phyloP scores from a whole-genome alignment of 2,113 vertebrate genomes.

The Taurulus bubalis region DNA sequence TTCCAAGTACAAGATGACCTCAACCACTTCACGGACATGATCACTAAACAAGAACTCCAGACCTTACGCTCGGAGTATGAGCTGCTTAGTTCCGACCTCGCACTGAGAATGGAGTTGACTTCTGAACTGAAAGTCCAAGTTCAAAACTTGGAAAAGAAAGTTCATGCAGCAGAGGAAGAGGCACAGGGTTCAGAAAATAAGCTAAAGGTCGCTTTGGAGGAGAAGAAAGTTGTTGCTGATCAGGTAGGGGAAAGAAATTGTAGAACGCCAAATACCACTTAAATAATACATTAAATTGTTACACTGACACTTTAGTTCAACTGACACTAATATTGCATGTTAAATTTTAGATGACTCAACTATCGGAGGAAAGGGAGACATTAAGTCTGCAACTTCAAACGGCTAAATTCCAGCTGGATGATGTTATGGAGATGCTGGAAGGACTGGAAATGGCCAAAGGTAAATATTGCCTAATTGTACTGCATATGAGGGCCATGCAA shows the following conservation, averaged over 20 bases:
- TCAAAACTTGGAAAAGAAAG: conserved; percentile 67
- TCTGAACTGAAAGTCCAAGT: conserved; percentile 77
- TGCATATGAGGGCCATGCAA: not conserved
- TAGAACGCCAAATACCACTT: not conserved
- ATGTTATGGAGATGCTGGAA: conserved; percentile 74
- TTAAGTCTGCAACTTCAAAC: conserved; percentile 77
- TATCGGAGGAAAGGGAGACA: conserved; percentile 76
- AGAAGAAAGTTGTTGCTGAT: conserved; percentile 68
- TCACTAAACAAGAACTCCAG: conserved; percentile 63
- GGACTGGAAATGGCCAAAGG: conserved; percentile 76
- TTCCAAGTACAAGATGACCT: conserved; percentile 40
- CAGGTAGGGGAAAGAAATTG: conserved; percentile 43
- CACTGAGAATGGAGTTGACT: conserved; percentile 73
- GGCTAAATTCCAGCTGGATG: conserved; percentile 60
- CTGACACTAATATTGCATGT: not conserved
- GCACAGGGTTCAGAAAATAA: conserved; percentile 70
- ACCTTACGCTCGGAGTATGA: conserved; percentile 73
- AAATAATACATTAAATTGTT: not conserved
- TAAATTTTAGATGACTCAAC: conserved; percentile 55
- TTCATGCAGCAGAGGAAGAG: conserved; percentile 73
- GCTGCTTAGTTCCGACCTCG: conserved; percentile 75
- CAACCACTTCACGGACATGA: conserved; percentile 52
- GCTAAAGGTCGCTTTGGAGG: conserved; percentile 51
- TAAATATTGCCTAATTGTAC: conserved; percentile 23
- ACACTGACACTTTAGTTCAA: not conserved